phyloP scores from a whole-genome alignment of 2,888 invertebrate species.

The Sinopyrophorus schimmeli region DNA sequence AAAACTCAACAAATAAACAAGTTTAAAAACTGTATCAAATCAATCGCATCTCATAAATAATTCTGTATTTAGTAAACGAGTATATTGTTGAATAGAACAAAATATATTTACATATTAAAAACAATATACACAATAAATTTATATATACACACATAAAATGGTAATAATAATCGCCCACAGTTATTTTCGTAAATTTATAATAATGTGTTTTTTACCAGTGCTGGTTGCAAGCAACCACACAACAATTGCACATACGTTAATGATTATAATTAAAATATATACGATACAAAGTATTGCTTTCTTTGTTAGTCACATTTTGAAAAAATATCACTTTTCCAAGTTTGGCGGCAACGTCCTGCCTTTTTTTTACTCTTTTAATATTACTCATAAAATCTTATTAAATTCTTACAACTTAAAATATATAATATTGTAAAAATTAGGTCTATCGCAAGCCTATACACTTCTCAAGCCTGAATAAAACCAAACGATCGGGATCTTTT shows the following conservation, averaged over 20 bases:
- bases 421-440: slow-evolving; percentile 17
- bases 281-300: slow-evolving; percentile 78
- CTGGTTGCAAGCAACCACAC: slow-evolving; percentile 48
- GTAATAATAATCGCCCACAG: slow-evolving; percentile 48
- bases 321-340: slow-evolving; percentile 66
- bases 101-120: slow-evolving; percentile 58
- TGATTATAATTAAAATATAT: slow-evolving; percentile 55
- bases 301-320: slow-evolving; percentile 73
- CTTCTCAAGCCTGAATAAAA: too few relatives aligned
- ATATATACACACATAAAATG: slow-evolving; percentile 55
- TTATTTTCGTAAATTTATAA: slow-evolving; percentile 46
- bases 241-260: slow-evolving; percentile 53
- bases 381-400: slow-evolving; percentile 26
- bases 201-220: slow-evolving; percentile 49
- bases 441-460: slow-evolving; percentile 14
- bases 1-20: too few relatives aligned
- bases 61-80: slow-evolving; percentile 54
- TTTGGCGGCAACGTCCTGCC: slow-evolving; percentile 42
- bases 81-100: slow-evolving; percentile 57
- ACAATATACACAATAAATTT: slow-evolving; percentile 58
- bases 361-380: slow-evolving; percentile 29
- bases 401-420: slow-evolving; percentile 26
- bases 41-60: slow-evolving; percentile 43
- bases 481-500: too few relatives aligned
- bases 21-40: too few relatives aligned